Percentiles rank a stretch among this genome's conserved stretches.
phyloP scores from a whole-genome alignment of 1,140 invertebrate genomes.

The Lordiphosa stackelbergi region DNA sequence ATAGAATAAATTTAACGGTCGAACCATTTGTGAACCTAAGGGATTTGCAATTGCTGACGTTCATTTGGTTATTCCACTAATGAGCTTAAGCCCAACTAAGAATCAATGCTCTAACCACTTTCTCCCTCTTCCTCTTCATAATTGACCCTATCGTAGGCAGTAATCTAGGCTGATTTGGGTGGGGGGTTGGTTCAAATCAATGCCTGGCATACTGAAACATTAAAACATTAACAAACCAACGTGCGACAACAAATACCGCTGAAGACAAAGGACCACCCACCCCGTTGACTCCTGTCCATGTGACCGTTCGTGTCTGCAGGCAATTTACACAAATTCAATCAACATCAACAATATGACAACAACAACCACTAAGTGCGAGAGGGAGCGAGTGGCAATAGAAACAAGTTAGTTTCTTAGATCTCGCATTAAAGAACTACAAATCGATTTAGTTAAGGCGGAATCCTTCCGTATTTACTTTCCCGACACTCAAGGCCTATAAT shows the following conservation, averaged over 20 bases:
- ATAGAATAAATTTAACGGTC: conserved; percentile 12
- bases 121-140: background rate
- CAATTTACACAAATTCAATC: conserved; percentile 73
- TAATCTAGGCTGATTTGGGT: conserved; percentile 27
- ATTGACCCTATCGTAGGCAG: conserved; percentile 17
- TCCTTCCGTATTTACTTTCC: conserved; percentile 11
- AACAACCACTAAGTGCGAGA: conserved; percentile 12
- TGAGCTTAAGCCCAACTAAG: conserved; percentile 30
- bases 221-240: conserved; percentile 52
- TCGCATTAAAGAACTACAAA: conserved; percentile 29
- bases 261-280: conserved; percentile 11
- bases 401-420: background rate
- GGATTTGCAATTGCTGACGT: background rate
- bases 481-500: conserved; percentile 42
- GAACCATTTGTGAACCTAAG: conserved; percentile 28
- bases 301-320: conserved; percentile 50
- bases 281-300: conserved; percentile 23
- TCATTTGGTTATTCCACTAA: conserved; percentile 32
- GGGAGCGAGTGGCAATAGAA: background rate
- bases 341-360: conserved; percentile 23
- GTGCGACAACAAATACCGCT: conserved; percentile 22
- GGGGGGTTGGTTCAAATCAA: conserved; percentile 30
- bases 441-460: conserved; percentile 18
- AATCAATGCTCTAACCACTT: conserved; percentile 15
- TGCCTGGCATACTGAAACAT: conserved; percentile 44